Evolutionary conservation across 2,888 invertebrate species (phyloP), one percentile per base, ranked within the genome.

Genomic region (Drosophila aldrichi): DNA sequence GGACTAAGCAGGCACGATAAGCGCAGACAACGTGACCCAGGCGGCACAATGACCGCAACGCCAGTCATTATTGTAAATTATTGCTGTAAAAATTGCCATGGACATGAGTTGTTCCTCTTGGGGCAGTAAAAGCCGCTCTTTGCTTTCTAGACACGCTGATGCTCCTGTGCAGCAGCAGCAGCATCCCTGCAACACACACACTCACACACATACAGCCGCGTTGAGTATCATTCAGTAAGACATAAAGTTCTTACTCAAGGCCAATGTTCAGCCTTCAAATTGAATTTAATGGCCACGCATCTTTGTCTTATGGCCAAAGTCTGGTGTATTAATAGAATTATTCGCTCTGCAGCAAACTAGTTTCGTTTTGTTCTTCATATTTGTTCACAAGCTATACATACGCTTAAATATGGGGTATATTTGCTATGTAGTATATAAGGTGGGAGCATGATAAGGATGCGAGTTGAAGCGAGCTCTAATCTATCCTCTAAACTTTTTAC

Each of bases 211-310:
- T 25, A 6, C 25, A 32, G 48, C 18, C 48, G 9, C 41, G 59
- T 43, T 18, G 51, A 51, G 49, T 25, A 36, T 43, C 63, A 43
- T 43, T 63, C 41, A 48, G 52, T 44, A 59, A 59, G 57, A 57
- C 66, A 76, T 46, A 57, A 70, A 71, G 70, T 71, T 74, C 62
- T 56, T 64, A 59, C 80, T 82, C 86, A 86, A 86, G 86, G 86
- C 86, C 86, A 86, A 77, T 81, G 83, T 77, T 89, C 79, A 89
- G 86, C 86, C 86, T 86, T 86, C 86, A 88, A 88, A 89, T 89
- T 88, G 86, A 88, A 88, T 89, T 86, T 88, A 86, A 89, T 86
- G 83, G 86, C 85, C 71, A 77, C 77, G 79, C 89, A 90, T 79
- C 87, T 83, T 81, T 86, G 81, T 82, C 79, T 81, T 88, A 76